Evolutionary conservation across 2,797 vertebrate genomes (phyloP), one percentile per base, ranked within the genome.

Genomic region (Columba guinea): DNA sequence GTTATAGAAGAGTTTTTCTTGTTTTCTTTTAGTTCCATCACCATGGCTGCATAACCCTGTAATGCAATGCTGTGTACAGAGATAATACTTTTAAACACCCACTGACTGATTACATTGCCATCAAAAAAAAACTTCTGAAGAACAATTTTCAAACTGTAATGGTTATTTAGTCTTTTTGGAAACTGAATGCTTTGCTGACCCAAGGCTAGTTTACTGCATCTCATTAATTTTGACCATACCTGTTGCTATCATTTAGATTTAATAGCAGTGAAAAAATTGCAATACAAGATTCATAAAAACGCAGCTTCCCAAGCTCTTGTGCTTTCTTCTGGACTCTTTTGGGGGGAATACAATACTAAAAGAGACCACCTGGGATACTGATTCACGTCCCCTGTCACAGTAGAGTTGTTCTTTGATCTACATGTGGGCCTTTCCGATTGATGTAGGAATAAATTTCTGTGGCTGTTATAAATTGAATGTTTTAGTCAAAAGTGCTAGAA

Each of bases 101-200:
- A 59, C 24, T 39, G 41, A 53, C 5, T 32, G 39, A 84, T 73
- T 64, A 56, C 22, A 41, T 10, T 41, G 20, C 7, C 17, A 35
- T 64, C 51, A 73, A 30, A 73, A 30, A 73, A 77, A 81, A 81
- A 53, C 4, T 64, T 79, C 13, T 21, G 46, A 76, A 79, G 46
- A 71, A 35, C 1, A 1, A 8, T 48, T 69, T 78, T 87, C 0
- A 0, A 73, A 46, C 41, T 35, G 10, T 62, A 77, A 28, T 22
- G 34, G 69, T 46, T 68, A n/a, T 59, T 82, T 74, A 35, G 15
- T 80, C 23, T 51, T 59, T 77, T 44, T 74, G 49, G 44, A 77
- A 70, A 30, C 23, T 48, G 28, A 91, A 49, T 24, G 44, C 23
- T 65, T 18, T 78, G 39, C 46, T 63, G 58, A 53, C 16, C 10